Percentiles rank a stretch among this genome's conserved stretches.
Conservation (phyloP, 2,797 vertebrate genomes). For the Epinephelus malabaricus region DNA sequence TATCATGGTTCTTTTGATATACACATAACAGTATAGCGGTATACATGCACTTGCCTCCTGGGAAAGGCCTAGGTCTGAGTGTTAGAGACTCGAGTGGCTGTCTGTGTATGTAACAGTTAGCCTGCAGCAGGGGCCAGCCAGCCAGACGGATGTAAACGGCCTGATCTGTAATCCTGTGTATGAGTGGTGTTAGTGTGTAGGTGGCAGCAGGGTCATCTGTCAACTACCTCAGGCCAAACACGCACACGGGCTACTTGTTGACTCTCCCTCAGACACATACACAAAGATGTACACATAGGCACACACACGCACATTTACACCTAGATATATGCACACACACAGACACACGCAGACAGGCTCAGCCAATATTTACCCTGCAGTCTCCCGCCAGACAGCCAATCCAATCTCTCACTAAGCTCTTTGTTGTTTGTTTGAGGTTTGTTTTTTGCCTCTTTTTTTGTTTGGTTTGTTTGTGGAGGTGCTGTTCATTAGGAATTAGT, state of each 20-base stretch:
- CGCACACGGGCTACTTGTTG: slow-evolving; percentile 70
- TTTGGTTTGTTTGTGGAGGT: slow-evolving; percentile 55
- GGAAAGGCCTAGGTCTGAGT: slow-evolving; percentile 29
- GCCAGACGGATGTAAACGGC: slow-evolving; percentile 72
- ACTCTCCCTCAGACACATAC: slow-evolving; percentile 48
- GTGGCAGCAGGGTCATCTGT: slow-evolving; percentile 74
- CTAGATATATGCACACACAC: slow-evolving; percentile 34
- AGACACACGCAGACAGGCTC: slow-evolving; percentile 51
- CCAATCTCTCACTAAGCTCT: slow-evolving; percentile 74
- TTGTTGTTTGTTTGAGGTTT: slow-evolving; percentile 70
- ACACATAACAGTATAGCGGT: background rate
- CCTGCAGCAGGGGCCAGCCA: slow-evolving; percentile 58
- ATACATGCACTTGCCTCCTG: slow-evolving; percentile 5
- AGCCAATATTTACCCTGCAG: slow-evolving; percentile 78
- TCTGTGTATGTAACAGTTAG: slow-evolving; percentile 61
- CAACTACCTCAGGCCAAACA: slow-evolving; percentile 67
- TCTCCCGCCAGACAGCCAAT: slow-evolving; percentile 72
- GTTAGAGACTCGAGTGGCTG: slow-evolving; percentile 48
- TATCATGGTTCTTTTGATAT: background rate
- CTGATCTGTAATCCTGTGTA: slow-evolving; percentile 74
- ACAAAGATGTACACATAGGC: slow-evolving; percentile 49
- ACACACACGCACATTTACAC: slow-evolving; percentile 41
- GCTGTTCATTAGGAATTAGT: slow-evolving; percentile 60
- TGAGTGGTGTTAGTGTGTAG: slow-evolving; percentile 75
- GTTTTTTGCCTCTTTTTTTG: slow-evolving; percentile 40